These are phyloP conservation scores for Heliothis subflexa DNA, from an alignment of 1,140 invertebrate genomes.

Conservation along the genomic window DNA sequence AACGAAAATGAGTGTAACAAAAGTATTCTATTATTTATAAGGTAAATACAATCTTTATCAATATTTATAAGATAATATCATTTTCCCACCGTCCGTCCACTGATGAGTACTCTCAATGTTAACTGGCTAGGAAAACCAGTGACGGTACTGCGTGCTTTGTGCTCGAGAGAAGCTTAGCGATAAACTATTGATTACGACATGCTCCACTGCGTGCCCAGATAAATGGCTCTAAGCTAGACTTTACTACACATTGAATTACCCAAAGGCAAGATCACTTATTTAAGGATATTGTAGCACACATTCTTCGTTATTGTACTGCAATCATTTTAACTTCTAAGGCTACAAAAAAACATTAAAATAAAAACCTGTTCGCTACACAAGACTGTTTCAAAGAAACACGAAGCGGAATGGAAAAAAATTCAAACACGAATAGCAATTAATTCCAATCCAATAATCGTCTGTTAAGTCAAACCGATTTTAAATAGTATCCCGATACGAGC, in stretches of 20 bases:
- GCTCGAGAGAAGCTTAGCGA: slow-evolving; percentile 17
- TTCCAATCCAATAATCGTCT: slow-evolving; percentile 19
- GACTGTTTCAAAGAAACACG: background rate
- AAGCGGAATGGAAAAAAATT: slow-evolving; percentile 3
- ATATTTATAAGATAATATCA: too few species aligned
- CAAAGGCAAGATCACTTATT: too few species aligned
- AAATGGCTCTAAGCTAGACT: background rate
- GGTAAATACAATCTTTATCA: too few species aligned
- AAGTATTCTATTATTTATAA: too few species aligned
- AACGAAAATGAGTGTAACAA: too few species aligned
- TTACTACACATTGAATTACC: too few species aligned
- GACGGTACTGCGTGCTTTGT: background rate
- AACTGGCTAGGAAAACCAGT: background rate
- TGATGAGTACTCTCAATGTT: background rate
- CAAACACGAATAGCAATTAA: slow-evolving; percentile 22
- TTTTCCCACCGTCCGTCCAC: background rate
- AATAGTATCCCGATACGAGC: slow-evolving; percentile 24
- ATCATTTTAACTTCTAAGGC: too few species aligned
- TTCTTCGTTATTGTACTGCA: too few species aligned
- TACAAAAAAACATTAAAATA: too few species aligned
- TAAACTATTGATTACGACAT: slow-evolving; percentile 24
- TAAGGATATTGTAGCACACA: too few species aligned
- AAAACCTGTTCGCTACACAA: background rate
- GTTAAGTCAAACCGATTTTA: slow-evolving; percentile 22
- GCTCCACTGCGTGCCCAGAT: slow-evolving; percentile 10